phyloP scores from a whole-genome alignment of 1,140 invertebrate genomes.

The Trichoplusia ni region DNA sequence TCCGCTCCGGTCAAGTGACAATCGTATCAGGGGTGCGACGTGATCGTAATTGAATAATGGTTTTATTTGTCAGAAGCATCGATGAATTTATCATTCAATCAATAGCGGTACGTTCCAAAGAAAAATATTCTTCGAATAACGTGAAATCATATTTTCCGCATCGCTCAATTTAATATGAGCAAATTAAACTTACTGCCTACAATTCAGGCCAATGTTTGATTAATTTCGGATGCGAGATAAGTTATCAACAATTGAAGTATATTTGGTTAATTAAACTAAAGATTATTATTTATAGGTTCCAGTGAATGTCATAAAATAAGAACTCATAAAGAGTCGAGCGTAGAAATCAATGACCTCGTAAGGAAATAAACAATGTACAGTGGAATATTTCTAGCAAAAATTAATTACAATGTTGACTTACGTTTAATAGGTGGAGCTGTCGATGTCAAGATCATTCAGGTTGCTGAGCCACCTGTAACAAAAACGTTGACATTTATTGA shows the following conservation, averaged over 20 bases:
- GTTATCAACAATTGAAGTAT: constrained; percentile 41
- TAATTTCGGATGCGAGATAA: constrained; percentile 43
- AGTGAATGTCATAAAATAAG: constrained; percentile 15
- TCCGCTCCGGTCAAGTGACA: constrained; percentile 62
- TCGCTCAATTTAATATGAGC: constrained; percentile 4
- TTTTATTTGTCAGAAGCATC: constrained; percentile 48
- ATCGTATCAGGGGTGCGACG: constrained; percentile 47
- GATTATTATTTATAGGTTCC: constrained; percentile 6
- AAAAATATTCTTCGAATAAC: constrained; percentile 22
- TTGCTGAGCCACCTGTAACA: constrained; percentile 64
- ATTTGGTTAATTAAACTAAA: constrained; percentile 34
- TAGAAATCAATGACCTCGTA: constrained; percentile 45
- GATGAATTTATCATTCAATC: constrained; percentile 49
- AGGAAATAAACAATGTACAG: constrained; percentile 34
- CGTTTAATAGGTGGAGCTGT: constrained; percentile 69
- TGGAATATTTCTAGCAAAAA: constrained; percentile 29
- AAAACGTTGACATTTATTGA: constrained; percentile 51
- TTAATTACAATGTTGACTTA: constrained; percentile 52
- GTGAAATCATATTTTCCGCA: constrained; percentile 22
- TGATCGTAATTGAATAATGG: constrained; percentile 66
- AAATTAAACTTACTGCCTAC: constrained; percentile 26
- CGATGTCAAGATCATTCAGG: constrained; percentile 69
- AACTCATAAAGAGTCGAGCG: constrained; percentile 6
- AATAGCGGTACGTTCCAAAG: constrained; percentile 26
- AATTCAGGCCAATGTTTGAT: constrained; percentile 47